Percentiles rank a stretch among this genome's conserved stretches.
Conservation (phyloP, 2,797 vertebrate genomes). For the Pteropus rufus region DNA sequence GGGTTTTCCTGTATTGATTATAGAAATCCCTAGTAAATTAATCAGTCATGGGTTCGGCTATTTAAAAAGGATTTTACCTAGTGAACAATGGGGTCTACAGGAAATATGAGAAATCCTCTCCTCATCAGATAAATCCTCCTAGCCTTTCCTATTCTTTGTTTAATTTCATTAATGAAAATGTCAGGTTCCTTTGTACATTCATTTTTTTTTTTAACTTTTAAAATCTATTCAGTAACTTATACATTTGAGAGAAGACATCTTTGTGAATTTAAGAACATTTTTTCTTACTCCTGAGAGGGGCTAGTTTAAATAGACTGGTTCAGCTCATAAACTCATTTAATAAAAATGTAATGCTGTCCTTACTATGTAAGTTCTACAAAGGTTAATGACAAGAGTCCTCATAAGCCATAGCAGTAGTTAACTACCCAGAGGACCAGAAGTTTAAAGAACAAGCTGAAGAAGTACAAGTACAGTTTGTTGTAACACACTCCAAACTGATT, state of each 20-base stretch:
- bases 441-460: not conserved
- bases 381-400: not conserved
- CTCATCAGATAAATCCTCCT: not conserved
- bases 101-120: constrained; percentile 1
- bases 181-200: not conserved
- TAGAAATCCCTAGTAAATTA: constrained; percentile 55
- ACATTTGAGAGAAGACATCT: not conserved
- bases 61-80: constrained; percentile 5
- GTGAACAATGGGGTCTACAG: not conserved
- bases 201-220: not conserved
- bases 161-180: constrained; percentile 22
- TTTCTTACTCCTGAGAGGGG: not conserved
- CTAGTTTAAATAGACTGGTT: not conserved
- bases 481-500: not conserved
- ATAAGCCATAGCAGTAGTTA: not conserved
- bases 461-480: not conserved
- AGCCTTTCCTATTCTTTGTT: not conserved
- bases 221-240: not conserved
- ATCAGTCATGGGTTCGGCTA: constrained; percentile 32
- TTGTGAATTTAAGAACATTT: not conserved
- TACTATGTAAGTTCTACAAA: not conserved
- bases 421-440: not conserved
- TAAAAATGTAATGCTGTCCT: not conserved
- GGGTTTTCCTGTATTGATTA: not conserved
- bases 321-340: not conserved